Conservation (phyloP, 2,113 vertebrate genomes). For the human region DNA sequence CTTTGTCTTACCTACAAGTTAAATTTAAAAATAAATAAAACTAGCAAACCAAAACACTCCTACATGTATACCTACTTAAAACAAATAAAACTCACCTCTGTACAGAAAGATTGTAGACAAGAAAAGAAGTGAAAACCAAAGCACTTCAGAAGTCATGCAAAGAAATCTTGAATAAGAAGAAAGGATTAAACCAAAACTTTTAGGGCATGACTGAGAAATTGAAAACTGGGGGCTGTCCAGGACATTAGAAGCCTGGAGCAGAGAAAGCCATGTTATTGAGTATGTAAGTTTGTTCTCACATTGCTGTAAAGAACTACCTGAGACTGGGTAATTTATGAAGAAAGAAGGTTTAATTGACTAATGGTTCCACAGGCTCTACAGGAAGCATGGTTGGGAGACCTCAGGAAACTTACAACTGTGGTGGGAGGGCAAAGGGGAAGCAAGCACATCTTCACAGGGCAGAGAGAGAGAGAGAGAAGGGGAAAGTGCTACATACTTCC, state of each 20-base stretch:
- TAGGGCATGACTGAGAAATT: neutral
- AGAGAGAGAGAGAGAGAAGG: no score
- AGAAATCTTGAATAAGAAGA: constrained; percentile 5
- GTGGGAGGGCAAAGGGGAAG: no score
- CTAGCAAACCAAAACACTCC: neutral
- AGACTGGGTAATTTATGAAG: no score
- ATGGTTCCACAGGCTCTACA: no score
- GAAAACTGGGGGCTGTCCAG: neutral
- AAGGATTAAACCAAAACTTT: neutral
- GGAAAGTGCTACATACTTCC: no score
- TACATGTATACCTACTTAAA: neutral
- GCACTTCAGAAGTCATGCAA: neutral
- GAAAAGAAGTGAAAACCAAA: neutral
- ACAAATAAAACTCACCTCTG: neutral
- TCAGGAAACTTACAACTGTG: no score
- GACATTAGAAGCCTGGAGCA: neutral
- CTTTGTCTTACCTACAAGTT: constrained; percentile 1
- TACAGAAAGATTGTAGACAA: neutral
- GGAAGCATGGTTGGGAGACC: no score
- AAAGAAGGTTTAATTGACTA: no score
- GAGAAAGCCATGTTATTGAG: neutral
- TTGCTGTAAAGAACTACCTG: no score
- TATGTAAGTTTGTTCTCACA: no score
- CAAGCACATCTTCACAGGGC: no score
- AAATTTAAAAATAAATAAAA: neutral